Evolutionary conservation across 2,888 invertebrate genomes (phyloP).

Genomic region (Polyploca ridens): DNA sequence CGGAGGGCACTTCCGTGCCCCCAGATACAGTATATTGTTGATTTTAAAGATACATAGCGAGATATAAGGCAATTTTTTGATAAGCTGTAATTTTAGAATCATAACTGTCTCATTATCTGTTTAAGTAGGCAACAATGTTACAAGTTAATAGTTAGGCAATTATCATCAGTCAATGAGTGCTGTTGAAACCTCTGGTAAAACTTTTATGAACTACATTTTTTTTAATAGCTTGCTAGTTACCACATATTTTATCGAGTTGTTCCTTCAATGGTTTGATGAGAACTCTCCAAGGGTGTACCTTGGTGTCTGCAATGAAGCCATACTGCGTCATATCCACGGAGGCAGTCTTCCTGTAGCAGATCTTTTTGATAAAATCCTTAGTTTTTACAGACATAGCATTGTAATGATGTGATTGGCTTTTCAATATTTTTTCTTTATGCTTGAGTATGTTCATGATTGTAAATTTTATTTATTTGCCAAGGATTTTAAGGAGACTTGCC

Average conservation of each 20-base stretch:
- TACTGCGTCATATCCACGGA: conserved; percentile 62
- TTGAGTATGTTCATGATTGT: not conserved
- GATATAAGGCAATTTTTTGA: no score
- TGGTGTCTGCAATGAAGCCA: conserved; percentile 56
- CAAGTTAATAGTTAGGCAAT: no score
- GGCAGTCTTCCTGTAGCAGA: conserved; percentile 52
- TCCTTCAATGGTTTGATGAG: conserved; percentile 45
- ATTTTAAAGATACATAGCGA: no score
- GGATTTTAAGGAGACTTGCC: not conserved
- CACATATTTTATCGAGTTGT: conserved; percentile 47
- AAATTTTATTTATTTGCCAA: not conserved
- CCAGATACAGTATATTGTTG: no score
- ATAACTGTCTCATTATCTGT: no score
- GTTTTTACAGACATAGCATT: conserved; percentile 47
- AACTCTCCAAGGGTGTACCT: conserved; percentile 38
- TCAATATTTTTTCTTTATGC: not conserved
- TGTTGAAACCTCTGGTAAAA: no score
- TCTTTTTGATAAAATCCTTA: conserved; percentile 54
- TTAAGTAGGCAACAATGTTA: no score
- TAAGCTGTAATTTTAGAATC: no score
- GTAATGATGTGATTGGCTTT: conserved; percentile 7
- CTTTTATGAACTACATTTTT: no score
- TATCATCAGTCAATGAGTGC: no score
- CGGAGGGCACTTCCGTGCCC: no score
- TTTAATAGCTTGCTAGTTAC: conserved; percentile 24